Evolutionary conservation across 2,888 invertebrate species (phyloP).

Genomic region (Thysanoteuthis rhombus): DNA sequence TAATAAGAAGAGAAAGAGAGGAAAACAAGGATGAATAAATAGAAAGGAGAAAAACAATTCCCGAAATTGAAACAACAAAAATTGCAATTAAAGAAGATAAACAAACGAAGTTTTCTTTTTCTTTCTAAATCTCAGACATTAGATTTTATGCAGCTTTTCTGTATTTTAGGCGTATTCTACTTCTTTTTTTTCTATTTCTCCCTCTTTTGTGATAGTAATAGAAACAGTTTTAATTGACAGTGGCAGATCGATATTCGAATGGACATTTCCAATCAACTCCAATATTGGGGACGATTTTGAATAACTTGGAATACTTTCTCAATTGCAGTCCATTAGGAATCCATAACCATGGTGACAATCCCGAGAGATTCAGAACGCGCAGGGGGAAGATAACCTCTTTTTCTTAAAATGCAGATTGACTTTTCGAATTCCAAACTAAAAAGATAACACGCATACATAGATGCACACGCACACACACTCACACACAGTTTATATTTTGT

Average conservation of each 20-base stretch:
- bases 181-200: background rate
- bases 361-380: background rate
- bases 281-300: background rate
- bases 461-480: background rate
- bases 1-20: background rate
- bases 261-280: background rate
- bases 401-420: background rate
- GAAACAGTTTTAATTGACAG: background rate
- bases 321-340: background rate
- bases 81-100: background rate
- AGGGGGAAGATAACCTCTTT: background rate
- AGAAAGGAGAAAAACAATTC: background rate
- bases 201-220: background rate
- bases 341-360: background rate
- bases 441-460: background rate
- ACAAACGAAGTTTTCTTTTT: background rate
- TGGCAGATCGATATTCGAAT: background rate
- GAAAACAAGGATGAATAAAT: background rate
- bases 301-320: background rate
- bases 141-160: background rate
- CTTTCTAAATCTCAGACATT: background rate
- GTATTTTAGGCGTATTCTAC: background rate
- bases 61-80: background rate
- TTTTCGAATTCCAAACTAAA: background rate
- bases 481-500: no score